Base-by-base conservation (phyloP, 2,113 vertebrate genomes). In the Phyllostomus hastatus region DNA sequence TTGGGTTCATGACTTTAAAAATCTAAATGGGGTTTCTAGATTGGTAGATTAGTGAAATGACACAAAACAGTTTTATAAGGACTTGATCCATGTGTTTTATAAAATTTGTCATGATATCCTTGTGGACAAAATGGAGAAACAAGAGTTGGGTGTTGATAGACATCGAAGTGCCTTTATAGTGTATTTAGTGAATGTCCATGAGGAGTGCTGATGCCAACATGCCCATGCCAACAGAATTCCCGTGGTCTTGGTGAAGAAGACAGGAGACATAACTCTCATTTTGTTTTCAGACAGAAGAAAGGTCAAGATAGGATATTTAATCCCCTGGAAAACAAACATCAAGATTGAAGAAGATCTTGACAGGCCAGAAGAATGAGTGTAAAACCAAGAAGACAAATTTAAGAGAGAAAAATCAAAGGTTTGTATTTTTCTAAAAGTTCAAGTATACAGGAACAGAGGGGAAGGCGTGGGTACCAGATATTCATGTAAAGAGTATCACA, bases 271-370 rank as follows among this genome's bases (percentile, higher is more conserved):
- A 80, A 91, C 93, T 86, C 31, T 59, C 43, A 4, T 86, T 41
- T 93, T 84, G 92, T 91, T 94, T 83, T 88, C 57, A 89, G 59
- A 76, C 5, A 84, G 61, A 59, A 89, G 35, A 78, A 84, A 95
- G 59, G 92, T 89, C 67, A 94, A 73, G 50, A 73, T 67, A 24
- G 24, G 33, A 38, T 82, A 48, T 70, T 84, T 94, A 94, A 79
- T 86, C 81, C 50, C 50, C 48, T 79, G 38, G 38, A 54, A 46
- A 84, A 82, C 72, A 95, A 67, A 67, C 85, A 73, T 92, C 67
- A 94, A 95, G 59, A 94, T 81, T 76, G n/a, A 80, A 75, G n/a
- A 75, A 64, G 15, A 87, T 67, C 78, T 88, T 43, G 46, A 79
- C 31, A 75, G 35, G 43, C 3, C 33, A 92, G 72, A 96, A 88